phyloP scores from a whole-genome alignment of 2,797 vertebrate species.

The Pelodytes ibericus region DNA sequence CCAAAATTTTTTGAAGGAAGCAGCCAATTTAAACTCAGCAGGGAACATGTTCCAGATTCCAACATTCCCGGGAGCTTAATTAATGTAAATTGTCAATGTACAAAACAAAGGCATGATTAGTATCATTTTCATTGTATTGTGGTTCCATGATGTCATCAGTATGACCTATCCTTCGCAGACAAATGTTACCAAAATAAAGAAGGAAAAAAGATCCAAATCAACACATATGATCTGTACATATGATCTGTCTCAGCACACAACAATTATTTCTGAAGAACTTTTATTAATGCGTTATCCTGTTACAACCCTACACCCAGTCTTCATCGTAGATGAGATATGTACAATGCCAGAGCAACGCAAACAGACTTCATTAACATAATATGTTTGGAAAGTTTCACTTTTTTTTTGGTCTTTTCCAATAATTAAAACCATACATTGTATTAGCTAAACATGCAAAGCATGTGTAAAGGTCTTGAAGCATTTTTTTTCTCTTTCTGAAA shows the following conservation, averaged over 20 bases:
- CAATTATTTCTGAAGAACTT: slow-evolving; percentile 45
- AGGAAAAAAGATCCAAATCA: slow-evolving; percentile 23
- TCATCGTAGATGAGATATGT: slow-evolving; percentile 58
- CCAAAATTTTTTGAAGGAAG: slow-evolving; percentile 34
- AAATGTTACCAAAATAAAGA: slow-evolving; percentile 31
- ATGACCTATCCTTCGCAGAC: slow-evolving; percentile 11
- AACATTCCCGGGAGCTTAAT: slow-evolving; percentile 46
- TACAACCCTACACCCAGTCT: slow-evolving; percentile 54
- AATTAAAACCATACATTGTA: slow-evolving; percentile 69
- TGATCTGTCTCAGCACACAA: slow-evolving; percentile 32
- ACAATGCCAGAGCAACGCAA: slow-evolving; percentile 41
- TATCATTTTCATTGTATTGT: slow-evolving; percentile 53
- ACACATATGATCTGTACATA: slow-evolving; percentile 28
- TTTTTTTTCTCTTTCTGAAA: slow-evolving; percentile 65
- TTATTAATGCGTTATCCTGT: slow-evolving; percentile 45
- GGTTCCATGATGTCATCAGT: slow-evolving; percentile 49
- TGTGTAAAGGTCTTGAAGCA: slow-evolving; percentile 63
- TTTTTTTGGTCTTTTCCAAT: slow-evolving; percentile 52
- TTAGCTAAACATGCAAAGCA: slow-evolving; percentile 63
- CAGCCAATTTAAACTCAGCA: slow-evolving; percentile 52
- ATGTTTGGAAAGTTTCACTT: slow-evolving; percentile 56
- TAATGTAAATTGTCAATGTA: slow-evolving; percentile 47
- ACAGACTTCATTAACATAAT: slow-evolving; percentile 50
- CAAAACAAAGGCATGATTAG: slow-evolving; percentile 48
- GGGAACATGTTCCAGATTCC: slow-evolving; percentile 51